A percentile compares a stretch with the other conserved stretches of the same genome.
These are phyloP conservation scores for Gymnocephalus cernua DNA, from an alignment of 2,113 vertebrate species.

Conservation along the genomic window DNA sequence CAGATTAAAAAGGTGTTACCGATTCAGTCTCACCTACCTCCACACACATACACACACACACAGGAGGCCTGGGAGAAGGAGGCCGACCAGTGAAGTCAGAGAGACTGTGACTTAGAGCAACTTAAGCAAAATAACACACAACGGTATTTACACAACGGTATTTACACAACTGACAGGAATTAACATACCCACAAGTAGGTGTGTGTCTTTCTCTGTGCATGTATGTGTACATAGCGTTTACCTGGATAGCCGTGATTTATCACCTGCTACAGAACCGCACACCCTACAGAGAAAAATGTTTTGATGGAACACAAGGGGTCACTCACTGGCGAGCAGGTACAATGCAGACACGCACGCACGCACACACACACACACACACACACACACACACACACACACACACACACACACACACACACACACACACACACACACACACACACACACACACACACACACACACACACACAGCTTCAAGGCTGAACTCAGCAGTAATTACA, in stretches of 20 bases:
- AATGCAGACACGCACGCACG: no score
- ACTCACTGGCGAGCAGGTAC: background rate
- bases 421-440: background rate
- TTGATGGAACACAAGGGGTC: slow-evolving; percentile 34
- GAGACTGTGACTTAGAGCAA: slow-evolving; percentile 57
- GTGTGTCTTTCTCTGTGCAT: background rate
- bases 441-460: background rate
- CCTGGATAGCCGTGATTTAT: slow-evolving; percentile 60
- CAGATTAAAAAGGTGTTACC: slow-evolving; percentile 39
- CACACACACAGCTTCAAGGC: slow-evolving; percentile 38
- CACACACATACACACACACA: slow-evolving; percentile 14
- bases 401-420: slow-evolving; percentile 30
- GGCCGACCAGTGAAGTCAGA: slow-evolving; percentile 33
- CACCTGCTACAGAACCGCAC: slow-evolving; percentile 25
- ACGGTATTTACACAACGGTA: slow-evolving; percentile 1
- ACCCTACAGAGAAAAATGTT: slow-evolving; percentile 50
- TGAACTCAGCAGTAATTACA: slow-evolving; percentile 55
- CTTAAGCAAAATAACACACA: slow-evolving; percentile 47
- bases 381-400: slow-evolving; percentile 21
- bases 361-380: background rate
- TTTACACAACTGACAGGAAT: slow-evolving; percentile 38
- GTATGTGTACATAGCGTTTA: slow-evolving; percentile 33
- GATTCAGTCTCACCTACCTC: slow-evolving; percentile 50
- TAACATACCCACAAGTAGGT: slow-evolving; percentile 25
- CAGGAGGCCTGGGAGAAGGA: slow-evolving; percentile 32